Conservation (phyloP, 2,797 vertebrate species). For the Melanotaenia nigrans region DNA sequence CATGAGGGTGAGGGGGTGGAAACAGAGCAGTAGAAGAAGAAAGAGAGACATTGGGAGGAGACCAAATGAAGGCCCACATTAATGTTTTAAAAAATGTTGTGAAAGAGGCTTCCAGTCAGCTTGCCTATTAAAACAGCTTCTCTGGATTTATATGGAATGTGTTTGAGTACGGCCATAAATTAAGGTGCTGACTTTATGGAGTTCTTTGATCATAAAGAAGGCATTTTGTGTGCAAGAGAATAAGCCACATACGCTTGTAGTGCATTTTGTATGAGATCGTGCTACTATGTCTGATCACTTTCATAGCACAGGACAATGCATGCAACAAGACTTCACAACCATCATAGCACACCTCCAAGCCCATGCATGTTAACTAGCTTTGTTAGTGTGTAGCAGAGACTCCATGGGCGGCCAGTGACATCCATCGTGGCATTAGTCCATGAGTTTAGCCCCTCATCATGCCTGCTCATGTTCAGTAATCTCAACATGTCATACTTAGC, state of each 20-base stretch:
- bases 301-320: not conserved
- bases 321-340: conserved; percentile 9
- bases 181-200: conserved; percentile 41
- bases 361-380: not conserved
- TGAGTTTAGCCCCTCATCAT: conserved; percentile 49
- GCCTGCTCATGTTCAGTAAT: conserved; percentile 60
- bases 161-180: conserved; percentile 28
- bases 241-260: conserved; percentile 32
- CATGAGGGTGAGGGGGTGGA: conserved; percentile 58
- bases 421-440: conserved; percentile 45
- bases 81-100: conserved; percentile 50
- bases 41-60: conserved; percentile 31
- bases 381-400: not conserved
- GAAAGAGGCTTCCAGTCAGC: conserved; percentile 45
- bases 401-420: not conserved
- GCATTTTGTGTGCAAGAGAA: conserved; percentile 15
- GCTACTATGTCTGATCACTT: no score
- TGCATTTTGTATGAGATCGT: conserved; percentile 47
- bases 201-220: conserved; percentile 48
- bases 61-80: conserved; percentile 46
- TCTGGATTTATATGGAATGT: conserved; percentile 45
- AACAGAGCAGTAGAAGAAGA: conserved; percentile 32
- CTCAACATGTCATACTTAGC: conserved; percentile 51
- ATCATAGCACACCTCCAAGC: not conserved
- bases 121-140: conserved; percentile 36